Percentiles rank a stretch among this genome's conserved stretches.
Conservation (phyloP, 1,140 invertebrate genomes). For the Euglossa dilemma region DNA sequence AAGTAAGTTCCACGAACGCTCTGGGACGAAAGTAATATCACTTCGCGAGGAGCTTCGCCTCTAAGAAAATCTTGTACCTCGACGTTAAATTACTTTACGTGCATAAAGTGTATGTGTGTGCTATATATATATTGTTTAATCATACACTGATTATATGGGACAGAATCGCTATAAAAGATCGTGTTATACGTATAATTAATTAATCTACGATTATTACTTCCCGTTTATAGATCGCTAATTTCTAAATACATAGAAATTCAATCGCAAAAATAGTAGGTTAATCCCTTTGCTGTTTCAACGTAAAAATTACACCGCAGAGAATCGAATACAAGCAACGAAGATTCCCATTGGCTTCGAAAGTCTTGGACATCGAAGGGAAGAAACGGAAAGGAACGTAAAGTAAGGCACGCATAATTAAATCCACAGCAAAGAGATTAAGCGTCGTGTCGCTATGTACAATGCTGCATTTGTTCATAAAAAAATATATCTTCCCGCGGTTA, state of each 20-base stretch:
- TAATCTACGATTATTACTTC: not conserved
- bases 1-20: not conserved
- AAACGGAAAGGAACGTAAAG: not conserved
- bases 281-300: not conserved
- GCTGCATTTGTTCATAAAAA: conserved; percentile 20
- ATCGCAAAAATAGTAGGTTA: not conserved
- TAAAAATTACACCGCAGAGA: not conserved
- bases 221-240: not conserved
- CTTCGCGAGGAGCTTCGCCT: not conserved
- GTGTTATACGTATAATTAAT: not conserved
- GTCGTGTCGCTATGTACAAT: not conserved
- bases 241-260: not conserved
- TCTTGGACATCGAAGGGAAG: not conserved
- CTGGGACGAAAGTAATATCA: not conserved
- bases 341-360: too few relatives aligned
- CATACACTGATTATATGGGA: not conserved
- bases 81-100: conserved; percentile 6
- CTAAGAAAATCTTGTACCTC: not conserved
- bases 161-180: not conserved
- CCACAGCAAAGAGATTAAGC: not conserved
- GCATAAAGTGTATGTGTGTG: not conserved
- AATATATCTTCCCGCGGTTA: conserved; percentile 33
- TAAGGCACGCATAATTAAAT: not conserved
- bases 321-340: not conserved
- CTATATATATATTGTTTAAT: not conserved